Evolutionary conservation across 2,797 vertebrate species (phyloP).

Genomic region (Tapirus indicus): DNA sequence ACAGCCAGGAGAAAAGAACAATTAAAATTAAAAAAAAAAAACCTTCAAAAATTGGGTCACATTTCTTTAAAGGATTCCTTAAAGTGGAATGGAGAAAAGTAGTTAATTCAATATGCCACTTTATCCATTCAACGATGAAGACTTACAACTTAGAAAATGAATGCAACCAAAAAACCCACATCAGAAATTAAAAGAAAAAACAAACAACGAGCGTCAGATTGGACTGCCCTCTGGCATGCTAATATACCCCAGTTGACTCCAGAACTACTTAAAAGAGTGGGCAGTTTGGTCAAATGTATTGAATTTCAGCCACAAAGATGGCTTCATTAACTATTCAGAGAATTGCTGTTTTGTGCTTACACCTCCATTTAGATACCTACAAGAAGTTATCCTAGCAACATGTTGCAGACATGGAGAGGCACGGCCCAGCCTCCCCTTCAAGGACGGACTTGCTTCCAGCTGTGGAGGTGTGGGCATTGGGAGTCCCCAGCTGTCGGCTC

Average conservation of each 20-base stretch:
- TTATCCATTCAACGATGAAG: background rate
- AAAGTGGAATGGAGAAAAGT: conserved; percentile 1
- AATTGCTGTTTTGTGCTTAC: background rate
- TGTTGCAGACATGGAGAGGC: background rate
- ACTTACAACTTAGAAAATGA: background rate
- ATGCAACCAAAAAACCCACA: background rate
- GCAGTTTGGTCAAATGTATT: background rate
- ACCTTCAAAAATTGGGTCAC: background rate
- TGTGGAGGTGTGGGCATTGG: background rate
- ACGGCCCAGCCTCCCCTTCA: background rate
- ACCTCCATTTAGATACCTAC: background rate
- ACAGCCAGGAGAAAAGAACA: background rate
- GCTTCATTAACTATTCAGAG: background rate
- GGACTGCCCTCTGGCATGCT: background rate
- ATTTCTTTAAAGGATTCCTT: conserved; percentile 12
- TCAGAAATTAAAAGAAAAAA: background rate
- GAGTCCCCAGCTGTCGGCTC: background rate
- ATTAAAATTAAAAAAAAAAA: background rate
- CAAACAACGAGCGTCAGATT: background rate
- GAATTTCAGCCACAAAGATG: background rate
- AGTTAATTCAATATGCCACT: background rate
- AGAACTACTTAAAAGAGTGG: background rate
- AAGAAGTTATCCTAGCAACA: background rate
- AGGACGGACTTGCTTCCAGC: background rate
- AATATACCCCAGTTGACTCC: no score